These are phyloP conservation scores for Agonopterix arenella DNA, from an alignment of 2,888 invertebrate species.

Conservation along the genomic window DNA sequence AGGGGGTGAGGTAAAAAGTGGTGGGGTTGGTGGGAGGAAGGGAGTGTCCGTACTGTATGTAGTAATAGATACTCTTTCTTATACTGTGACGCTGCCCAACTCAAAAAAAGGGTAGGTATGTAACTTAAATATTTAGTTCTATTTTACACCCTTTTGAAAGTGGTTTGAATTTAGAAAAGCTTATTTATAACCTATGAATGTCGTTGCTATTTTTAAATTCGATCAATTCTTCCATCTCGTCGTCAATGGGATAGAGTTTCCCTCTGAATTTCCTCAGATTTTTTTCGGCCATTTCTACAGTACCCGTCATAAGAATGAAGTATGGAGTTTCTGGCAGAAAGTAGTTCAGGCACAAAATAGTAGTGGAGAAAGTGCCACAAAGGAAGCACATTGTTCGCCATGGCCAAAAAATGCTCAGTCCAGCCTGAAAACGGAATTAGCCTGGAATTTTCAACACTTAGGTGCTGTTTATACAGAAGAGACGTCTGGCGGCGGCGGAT, in stretches of 20 bases:
- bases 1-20: too few relatives aligned
- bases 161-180: too few relatives aligned
- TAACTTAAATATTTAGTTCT: too few relatives aligned
- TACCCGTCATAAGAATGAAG: constrained; percentile 29
- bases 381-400: constrained; percentile 35
- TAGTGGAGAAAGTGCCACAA: constrained; percentile 19
- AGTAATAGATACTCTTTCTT: too few relatives aligned
- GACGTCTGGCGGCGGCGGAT: too few relatives aligned
- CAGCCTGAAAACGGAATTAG: constrained; percentile 30
- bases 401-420: constrained; percentile 25
- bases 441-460: too few relatives aligned
- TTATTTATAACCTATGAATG: constrained; percentile 37
- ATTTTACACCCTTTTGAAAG: too few relatives aligned
- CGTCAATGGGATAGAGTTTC: constrained; percentile 23
- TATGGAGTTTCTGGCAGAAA: constrained; percentile 50
- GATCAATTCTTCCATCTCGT: constrained; percentile 35
- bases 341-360: constrained; percentile 20
- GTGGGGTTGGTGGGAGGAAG: too few relatives aligned
- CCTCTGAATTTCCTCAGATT: constrained; percentile 34
- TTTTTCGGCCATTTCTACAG: constrained; percentile 16
- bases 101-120: too few relatives aligned
- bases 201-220: constrained; percentile 42
- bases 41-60: too few relatives aligned
- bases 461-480: too few relatives aligned
- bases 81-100: too few relatives aligned